Evolutionary conservation across 1,140 invertebrate genomes (phyloP).

Genomic region (Drosophila bifasciata): DNA sequence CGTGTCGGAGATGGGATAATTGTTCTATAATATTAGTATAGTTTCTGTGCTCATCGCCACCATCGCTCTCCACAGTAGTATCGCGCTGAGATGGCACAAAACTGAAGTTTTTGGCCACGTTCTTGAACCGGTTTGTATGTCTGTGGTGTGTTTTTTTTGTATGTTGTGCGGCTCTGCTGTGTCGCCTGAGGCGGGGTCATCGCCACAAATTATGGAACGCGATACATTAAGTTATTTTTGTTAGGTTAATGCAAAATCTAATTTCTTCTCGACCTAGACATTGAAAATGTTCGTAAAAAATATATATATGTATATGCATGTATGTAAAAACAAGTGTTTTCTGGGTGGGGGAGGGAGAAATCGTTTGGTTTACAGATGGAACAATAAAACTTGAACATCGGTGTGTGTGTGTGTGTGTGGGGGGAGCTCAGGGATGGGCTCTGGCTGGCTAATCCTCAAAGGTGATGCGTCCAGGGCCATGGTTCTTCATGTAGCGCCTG

Average conservation of each 20-base stretch:
- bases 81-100: conserved; percentile 18
- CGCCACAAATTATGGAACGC: conserved; percentile 22
- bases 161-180: no score
- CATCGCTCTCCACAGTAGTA: conserved; percentile 30
- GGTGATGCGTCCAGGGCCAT: conserved; percentile 90
- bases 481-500: conserved; percentile 91
- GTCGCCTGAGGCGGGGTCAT: conserved; percentile 53
- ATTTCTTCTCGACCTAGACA: conserved; percentile 8
- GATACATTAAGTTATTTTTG: conserved; percentile 31
- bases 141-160: no score
- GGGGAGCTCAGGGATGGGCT: no score
- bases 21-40: conserved; percentile 31
- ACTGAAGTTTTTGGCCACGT: conserved; percentile 54
- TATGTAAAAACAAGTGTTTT: background rate
- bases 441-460: conserved; percentile 87
- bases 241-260: conserved; percentile 11
- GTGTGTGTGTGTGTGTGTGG: background rate
- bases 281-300: conserved; percentile 25
- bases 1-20: conserved; percentile 14
- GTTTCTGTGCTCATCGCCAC: conserved; percentile 1
- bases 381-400: conserved; percentile 71
- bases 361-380: conserved; percentile 48
- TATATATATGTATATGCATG: conserved; percentile 10
- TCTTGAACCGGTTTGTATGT: conserved; percentile 67
- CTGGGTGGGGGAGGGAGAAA: conserved; percentile 5